These are phyloP conservation scores for Mobula hypostoma DNA, from an alignment of 2,113 vertebrate species.

Conservation along the genomic window DNA sequence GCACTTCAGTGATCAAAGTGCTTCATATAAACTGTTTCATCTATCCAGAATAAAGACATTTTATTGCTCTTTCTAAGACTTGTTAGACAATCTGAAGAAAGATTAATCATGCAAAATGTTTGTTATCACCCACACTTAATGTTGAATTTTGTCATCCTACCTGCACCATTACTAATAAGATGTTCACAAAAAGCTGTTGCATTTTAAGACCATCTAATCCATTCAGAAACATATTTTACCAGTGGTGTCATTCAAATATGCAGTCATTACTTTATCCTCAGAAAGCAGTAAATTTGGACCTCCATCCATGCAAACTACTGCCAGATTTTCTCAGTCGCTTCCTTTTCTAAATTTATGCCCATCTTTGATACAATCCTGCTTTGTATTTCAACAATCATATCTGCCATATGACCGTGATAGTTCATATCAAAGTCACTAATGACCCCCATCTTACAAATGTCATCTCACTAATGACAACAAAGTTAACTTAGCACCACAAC, in stretches of 20 bases:
- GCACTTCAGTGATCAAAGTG: conserved; percentile 30
- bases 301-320: too few species aligned
- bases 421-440: too few species aligned
- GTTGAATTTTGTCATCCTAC: background rate
- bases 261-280: too few species aligned
- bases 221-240: background rate
- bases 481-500: too few species aligned
- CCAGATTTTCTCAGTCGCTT: too few species aligned
- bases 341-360: too few species aligned
- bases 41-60: conserved; percentile 22
- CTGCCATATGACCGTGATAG: too few species aligned
- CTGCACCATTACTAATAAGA: background rate
- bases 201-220: background rate
- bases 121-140: conserved; percentile 22
- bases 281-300: too few species aligned
- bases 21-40: conserved; percentile 27
- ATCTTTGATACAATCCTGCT: too few species aligned
- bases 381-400: too few species aligned
- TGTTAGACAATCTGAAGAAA: background rate
- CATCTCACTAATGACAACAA: too few species aligned
- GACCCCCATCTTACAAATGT: too few species aligned
- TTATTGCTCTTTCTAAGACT: background rate
- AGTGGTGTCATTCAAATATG: background rate
- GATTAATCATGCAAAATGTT: background rate
- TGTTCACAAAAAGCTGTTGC: background rate